phyloP scores from a whole-genome alignment of 2,797 vertebrate genomes.

The Poeciliopsis turneri region DNA sequence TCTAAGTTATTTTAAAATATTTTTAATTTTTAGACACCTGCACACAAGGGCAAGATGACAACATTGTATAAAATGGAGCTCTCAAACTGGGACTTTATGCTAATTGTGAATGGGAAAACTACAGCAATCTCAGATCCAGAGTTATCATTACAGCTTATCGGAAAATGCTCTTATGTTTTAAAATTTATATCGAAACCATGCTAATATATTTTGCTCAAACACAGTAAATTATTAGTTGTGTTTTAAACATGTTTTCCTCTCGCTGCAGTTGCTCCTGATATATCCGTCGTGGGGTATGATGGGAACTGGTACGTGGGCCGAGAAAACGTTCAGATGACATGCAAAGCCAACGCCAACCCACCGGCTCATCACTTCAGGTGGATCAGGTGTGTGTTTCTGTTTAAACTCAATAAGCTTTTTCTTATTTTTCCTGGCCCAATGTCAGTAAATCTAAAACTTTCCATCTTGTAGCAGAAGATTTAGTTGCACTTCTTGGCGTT shows the following conservation, averaged over 20 bases:
- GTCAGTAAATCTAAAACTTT: neutral
- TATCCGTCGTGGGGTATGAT: constrained; percentile 93
- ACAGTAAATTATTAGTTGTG: constrained; percentile 8
- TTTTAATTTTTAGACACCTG: neutral
- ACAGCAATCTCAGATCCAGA: neutral
- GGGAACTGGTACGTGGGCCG: constrained; percentile 95
- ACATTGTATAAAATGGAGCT: neutral
- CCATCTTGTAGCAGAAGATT: neutral
- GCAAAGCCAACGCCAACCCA: constrained; percentile 96
- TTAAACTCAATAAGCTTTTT: neutral
- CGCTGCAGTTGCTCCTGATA: constrained; percentile 91
- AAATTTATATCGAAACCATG: neutral
- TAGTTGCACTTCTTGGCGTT: neutral
- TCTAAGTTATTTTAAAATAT: neutral
- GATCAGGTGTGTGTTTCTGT: constrained; percentile 86
- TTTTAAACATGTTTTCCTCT: neutral
- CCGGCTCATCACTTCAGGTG: constrained; percentile 91
- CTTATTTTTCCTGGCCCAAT: neutral
- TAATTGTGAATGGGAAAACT: neutral
- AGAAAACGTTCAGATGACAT: constrained; percentile 91
- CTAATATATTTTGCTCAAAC: neutral
- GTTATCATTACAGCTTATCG: neutral
- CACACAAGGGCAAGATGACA: neutral
- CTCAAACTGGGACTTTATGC: neutral
- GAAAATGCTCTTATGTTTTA: neutral